Percentiles rank a stretch among this genome's conserved stretches.
Evolutionary conservation across 2,797 vertebrate species (phyloP).

Genomic region (Galagoides demidoff): DNA sequence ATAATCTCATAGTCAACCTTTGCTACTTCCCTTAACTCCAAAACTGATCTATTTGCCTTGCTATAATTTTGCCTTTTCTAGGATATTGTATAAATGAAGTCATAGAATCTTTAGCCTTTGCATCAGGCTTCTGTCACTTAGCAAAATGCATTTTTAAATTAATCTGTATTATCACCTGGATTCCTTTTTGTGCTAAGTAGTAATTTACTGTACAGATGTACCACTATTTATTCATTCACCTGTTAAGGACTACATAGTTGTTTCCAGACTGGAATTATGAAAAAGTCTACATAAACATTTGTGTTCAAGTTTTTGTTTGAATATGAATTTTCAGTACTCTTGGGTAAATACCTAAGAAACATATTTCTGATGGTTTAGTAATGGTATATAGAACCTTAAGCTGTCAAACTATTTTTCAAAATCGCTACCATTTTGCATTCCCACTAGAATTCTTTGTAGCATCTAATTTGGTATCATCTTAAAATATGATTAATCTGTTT

Average conservation of each 20-base stretch:
- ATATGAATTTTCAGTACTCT: not conserved
- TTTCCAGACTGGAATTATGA: not conserved
- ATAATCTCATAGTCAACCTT: not conserved
- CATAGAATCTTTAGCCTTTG: not conserved
- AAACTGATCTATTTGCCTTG: not conserved
- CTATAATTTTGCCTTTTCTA: not conserved
- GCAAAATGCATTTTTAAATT: not conserved
- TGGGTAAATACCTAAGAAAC: not conserved
- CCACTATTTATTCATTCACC: not conserved
- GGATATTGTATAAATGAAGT: not conserved
- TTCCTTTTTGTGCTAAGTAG: not conserved
- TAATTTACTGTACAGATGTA: not conserved
- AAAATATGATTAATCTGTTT: conserved; percentile 5
- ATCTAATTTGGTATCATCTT: conserved; percentile 26
- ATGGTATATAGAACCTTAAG: not conserved
- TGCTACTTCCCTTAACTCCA: not conserved
- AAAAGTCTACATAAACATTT: not conserved
- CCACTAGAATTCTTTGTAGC: not conserved
- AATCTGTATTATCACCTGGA: not conserved
- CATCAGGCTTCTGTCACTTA: not conserved
- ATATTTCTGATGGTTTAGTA: not conserved
- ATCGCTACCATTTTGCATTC: not conserved
- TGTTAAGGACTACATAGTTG: not conserved
- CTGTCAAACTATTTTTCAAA: not conserved
- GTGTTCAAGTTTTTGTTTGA: not conserved